Percentiles rank a stretch among this genome's conserved stretches.
Evolutionary conservation across 1,140 invertebrate species (phyloP).

Genomic region (Lasioglossum baleicum): DNA sequence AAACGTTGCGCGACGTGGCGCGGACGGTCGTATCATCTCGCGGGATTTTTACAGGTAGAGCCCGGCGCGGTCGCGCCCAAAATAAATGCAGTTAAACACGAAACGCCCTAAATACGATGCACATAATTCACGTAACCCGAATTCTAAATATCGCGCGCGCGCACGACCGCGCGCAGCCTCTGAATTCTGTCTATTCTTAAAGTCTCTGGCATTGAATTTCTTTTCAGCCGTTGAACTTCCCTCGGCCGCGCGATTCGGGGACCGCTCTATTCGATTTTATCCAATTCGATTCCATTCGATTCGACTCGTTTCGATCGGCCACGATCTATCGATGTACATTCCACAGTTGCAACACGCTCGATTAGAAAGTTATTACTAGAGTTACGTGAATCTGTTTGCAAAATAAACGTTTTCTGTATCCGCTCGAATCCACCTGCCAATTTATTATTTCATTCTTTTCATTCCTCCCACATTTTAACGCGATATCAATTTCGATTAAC

Average conservation of each 20-base stretch:
- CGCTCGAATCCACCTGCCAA: too few species aligned
- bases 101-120: conserved; percentile 44
- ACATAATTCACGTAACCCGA: conserved; percentile 55
- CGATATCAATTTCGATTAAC: too few species aligned
- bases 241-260: not conserved
- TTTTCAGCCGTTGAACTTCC: conserved; percentile 7
- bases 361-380: too few species aligned
- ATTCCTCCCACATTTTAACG: too few species aligned
- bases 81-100: conserved; percentile 51
- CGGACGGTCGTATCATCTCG: not conserved
- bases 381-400: too few species aligned
- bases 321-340: too few species aligned
- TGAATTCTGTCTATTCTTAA: conserved; percentile 43
- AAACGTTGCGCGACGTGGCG: not conserved
- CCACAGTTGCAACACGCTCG: too few species aligned
- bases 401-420: too few species aligned
- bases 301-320: too few species aligned
- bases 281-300: too few species aligned
- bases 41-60: conserved; percentile 26
- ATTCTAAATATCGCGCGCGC: conserved; percentile 42
- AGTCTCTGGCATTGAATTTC: conserved; percentile 34
- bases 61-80: conserved; percentile 4
- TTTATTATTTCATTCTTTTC: too few species aligned
- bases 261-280: not conserved
- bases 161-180: not conserved